Evolutionary conservation across 2,888 invertebrate genomes (phyloP), one percentile per base, ranked within the genome.

Genomic region (Marronus borbonicus): DNA sequence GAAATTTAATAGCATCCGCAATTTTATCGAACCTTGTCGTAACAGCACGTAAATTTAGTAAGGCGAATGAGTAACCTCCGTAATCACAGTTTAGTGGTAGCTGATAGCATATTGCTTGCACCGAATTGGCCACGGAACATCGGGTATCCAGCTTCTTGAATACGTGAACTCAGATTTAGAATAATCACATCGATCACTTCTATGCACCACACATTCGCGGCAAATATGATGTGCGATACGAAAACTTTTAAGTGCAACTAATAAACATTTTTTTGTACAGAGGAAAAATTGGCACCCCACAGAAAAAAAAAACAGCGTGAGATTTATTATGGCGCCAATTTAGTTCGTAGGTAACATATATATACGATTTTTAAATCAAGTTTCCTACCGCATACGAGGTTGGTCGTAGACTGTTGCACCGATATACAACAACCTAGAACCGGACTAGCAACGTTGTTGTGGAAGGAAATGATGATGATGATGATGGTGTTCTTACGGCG

Each of bases 401-500:
- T 74, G 60, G 44, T 74, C 72, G 60, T 60, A 74, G 72, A 74
- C 72, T 74, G 50, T 50, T 68, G 60, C 60, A 74, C 39, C 72
- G 58, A 28, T 39, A 60, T 60, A 74, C 72, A 74, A 74, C 60
- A 24, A 24, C 72, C 60, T 74, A 74, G 72, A 74, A 74, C 72
- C 72, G 72, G 72, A 60, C 72, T 74, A 60, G 58, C 72, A 74
- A 74, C 72, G 72, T 62, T 74, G 60, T 74, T 74, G 60, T 74
- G 72, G 72, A 74, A 74, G 72, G 72, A 74, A 72, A 74, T 74
- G 60, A 74, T 74, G 72, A 74, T 60, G 72, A 74, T 60, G 72
- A 60, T 74, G 72, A 60, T 55, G 55, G 55, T 74, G 72, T 60
- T 74, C 72, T 74, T 60, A 60, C 44, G 60, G 14, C 60, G 60